These are phyloP conservation scores for Agrilus cyanescens DNA, from an alignment of 2,888 invertebrate genomes.

Conservation along the genomic window DNA sequence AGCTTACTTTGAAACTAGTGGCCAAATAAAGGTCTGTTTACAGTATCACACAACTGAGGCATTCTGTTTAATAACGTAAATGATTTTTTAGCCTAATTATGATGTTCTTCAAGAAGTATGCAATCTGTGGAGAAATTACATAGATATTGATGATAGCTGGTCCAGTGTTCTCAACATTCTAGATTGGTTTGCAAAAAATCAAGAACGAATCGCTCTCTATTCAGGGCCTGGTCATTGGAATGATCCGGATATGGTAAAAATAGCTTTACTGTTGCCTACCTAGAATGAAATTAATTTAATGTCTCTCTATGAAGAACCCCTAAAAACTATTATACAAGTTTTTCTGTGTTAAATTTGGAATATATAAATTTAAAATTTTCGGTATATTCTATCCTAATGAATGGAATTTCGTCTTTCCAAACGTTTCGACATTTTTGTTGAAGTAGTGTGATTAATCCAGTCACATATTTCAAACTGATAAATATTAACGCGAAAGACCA, in stretches of 20 bases:
- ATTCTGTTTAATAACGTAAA: constrained; percentile 2
- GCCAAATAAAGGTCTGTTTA: constrained; percentile 21
- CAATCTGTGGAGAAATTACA: constrained; percentile 53
- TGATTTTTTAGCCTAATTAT: constrained; percentile 41
- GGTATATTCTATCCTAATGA: too few species aligned
- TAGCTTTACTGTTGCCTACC: too few species aligned
- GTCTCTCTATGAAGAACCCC: too few species aligned
- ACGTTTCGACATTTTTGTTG: too few species aligned
- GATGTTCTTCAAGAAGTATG: constrained; percentile 41
- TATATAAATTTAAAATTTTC: too few species aligned
- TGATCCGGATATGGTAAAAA: constrained; percentile 53
- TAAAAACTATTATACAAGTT: too few species aligned
- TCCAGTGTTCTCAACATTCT: constrained; percentile 41
- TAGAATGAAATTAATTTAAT: not conserved
- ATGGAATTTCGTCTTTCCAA: too few species aligned
- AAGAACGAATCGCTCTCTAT: constrained; percentile 40
- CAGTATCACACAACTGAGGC: not conserved
- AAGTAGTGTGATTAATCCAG: too few species aligned
- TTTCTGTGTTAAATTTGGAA: too few species aligned
- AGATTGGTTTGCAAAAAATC: constrained; percentile 47
- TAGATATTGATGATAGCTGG: constrained; percentile 53
- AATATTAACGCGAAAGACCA: too few species aligned
- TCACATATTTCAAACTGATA: too few species aligned
- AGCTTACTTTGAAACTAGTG: constrained; percentile 48
- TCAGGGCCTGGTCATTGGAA: constrained; percentile 58